These are phyloP conservation scores for Laterallus jamaicensis DNA, from an alignment of 2,113 vertebrate genomes.

Conservation along the genomic window DNA sequence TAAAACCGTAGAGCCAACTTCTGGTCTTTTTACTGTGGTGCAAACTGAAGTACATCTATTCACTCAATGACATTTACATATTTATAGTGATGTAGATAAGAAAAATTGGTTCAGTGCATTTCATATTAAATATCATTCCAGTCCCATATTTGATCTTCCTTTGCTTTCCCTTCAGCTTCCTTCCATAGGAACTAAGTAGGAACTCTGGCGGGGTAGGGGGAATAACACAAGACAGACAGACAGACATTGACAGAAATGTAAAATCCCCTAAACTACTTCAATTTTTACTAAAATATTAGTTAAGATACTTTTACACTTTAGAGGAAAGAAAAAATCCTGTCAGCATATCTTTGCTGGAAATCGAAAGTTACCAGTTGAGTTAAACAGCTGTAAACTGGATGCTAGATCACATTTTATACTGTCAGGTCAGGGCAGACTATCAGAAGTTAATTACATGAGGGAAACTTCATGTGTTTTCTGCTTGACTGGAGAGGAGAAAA, in stretches of 20 bases:
- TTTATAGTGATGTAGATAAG: not conserved
- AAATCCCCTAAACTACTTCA: not conserved
- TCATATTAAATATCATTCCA: not conserved
- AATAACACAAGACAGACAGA: not conserved
- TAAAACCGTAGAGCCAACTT: not conserved
- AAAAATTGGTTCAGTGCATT: not conserved
- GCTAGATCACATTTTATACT: not conserved
- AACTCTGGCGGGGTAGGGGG: rapidly evolving
- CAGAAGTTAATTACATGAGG: not conserved
- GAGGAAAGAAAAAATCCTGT: not conserved
- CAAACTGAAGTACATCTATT: not conserved
- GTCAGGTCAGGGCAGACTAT: not conserved
- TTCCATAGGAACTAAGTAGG: not conserved
- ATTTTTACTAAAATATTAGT: not conserved
- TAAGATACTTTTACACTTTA: too few relatives aligned
- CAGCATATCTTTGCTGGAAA: not conserved
- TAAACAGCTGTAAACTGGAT: not conserved
- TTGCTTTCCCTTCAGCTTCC: not conserved
- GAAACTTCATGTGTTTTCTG: not conserved
- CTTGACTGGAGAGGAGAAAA: not conserved
- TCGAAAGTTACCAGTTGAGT: not conserved
- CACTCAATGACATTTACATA: not conserved
- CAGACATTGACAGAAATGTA: not conserved
- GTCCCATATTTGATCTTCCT: not conserved
- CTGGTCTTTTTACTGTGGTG: not conserved